Conservation (phyloP, 2,888 invertebrate species). For the Heliconius hortense region DNA sequence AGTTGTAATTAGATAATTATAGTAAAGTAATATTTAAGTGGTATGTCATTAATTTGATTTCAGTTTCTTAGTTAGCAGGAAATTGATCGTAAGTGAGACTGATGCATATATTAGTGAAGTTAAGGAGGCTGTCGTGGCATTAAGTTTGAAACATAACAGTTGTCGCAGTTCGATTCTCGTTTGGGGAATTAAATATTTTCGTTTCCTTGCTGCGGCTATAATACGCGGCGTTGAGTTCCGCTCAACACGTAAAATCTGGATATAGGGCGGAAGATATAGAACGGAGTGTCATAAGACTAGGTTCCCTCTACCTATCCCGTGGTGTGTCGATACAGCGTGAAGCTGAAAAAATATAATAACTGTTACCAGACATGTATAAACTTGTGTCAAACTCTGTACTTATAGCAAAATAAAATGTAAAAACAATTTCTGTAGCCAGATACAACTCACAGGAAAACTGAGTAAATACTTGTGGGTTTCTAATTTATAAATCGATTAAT, state of each 20-base stretch:
- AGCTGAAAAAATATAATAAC: too few species aligned
- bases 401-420: constrained; percentile 8
- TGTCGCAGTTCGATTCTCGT: background rate
- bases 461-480: background rate
- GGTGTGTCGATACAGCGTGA: too few species aligned
- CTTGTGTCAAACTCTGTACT: background rate
- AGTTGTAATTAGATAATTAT: constrained; percentile 11
- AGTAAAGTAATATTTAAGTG: background rate
- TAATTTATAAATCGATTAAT: background rate
- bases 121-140: background rate
- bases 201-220: too few species aligned
- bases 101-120: background rate
- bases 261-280: too few species aligned
- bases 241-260: too few species aligned
- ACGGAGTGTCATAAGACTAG: too few species aligned
- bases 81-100: background rate
- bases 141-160: background rate
- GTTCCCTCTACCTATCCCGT: too few species aligned
- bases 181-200: background rate
- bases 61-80: background rate
- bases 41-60: background rate
- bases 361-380: background rate
- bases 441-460: background rate
- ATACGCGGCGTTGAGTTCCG: too few species aligned
- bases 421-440: background rate